phyloP scores from a whole-genome alignment of 35 echinoderm and acorn worm genomes.

The Ophioderma brevispina region DNA sequence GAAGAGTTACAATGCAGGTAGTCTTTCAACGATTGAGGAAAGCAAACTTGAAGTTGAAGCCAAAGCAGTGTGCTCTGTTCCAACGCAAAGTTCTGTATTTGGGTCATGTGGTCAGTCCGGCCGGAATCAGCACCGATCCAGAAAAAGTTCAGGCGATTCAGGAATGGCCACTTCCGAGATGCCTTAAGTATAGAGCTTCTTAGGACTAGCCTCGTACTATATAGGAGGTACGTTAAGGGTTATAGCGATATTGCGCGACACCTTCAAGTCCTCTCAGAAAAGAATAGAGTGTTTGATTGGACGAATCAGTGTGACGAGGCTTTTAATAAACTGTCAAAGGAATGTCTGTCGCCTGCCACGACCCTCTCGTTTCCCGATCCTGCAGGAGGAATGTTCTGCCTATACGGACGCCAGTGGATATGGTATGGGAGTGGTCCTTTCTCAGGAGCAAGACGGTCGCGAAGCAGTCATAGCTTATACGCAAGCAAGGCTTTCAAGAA shows the following conservation, averaged over 20 bases:
- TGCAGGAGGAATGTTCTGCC: too few species aligned
- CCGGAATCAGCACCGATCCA: constrained; percentile 1
- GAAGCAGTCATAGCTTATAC: too few species aligned
- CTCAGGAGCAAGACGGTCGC: too few species aligned
- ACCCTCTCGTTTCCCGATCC: too few species aligned
- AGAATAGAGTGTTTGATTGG: not conserved
- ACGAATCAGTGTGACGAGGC: too few species aligned
- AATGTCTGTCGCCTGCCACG: too few species aligned
- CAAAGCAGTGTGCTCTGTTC: not conserved
- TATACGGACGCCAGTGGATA: too few species aligned
- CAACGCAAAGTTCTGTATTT: not conserved
- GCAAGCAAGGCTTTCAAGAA: too few species aligned
- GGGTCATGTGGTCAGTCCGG: constrained; percentile 29
- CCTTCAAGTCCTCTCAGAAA: not conserved
- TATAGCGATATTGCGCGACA: not conserved
- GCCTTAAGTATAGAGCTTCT: not conserved
- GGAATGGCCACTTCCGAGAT: not conserved
- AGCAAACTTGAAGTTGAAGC: too few species aligned
- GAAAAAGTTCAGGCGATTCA: not conserved
- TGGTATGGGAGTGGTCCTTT: too few species aligned
- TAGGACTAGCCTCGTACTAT: constrained; percentile 19
- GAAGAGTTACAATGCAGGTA: constrained; percentile 28
- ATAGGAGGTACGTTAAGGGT: constrained; percentile 14
- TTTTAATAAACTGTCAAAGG: too few species aligned
- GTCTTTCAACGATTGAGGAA: constrained; percentile 20